Base-by-base conservation (phyloP, 2,888 invertebrate genomes). In the Bruchidius siliquastri region DNA sequence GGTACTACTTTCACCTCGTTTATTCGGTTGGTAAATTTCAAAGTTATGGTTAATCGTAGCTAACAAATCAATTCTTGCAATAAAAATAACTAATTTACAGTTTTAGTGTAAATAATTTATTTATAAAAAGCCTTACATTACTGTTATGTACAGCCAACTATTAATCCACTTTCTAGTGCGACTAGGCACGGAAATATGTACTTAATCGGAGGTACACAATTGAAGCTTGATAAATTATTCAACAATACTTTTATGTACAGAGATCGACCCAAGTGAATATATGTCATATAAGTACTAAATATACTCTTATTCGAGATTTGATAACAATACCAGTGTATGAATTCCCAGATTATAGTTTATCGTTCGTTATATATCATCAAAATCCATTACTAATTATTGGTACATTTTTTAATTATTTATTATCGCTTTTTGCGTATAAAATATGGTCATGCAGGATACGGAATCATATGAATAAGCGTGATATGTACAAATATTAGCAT, bases 81-180 rank as follows among this genome's bases (percentile, higher is more conserved):
- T 73, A 67, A 75, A 73, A 26, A 21, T 20, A 3, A 73, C 73
- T 69, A 74, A 75, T 74, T 75, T 71, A 75, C 67, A 69, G 73
- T 72, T 75, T 79, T 76, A 77, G 75, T 79, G 80, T 79, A 81
- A 80, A 80, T 76, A 80, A 86, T 85, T 85, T 83, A 84, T 86
- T 85, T 82, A 84, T 85, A 86, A 85, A 86, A 86, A 86, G 86
- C 86, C 85, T 85, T 86, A 86, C 85, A 86, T 85, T 85, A 83
- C 83, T 26, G 26, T 82, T 86, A 86, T 86, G 83, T 86, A 86
- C 85, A 86, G 83, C 83, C 84, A 83, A 84, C 83, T 83, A 83
- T 80, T 82, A 79, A 81, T 80, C 80, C 82, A 81, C 80, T 76
- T 81, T 82, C 77, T 80, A 81, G 82, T 82, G 82, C 81, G 80